Conservation (phyloP, 1,140 invertebrate species). For the Zaprionus kolodkinae region DNA sequence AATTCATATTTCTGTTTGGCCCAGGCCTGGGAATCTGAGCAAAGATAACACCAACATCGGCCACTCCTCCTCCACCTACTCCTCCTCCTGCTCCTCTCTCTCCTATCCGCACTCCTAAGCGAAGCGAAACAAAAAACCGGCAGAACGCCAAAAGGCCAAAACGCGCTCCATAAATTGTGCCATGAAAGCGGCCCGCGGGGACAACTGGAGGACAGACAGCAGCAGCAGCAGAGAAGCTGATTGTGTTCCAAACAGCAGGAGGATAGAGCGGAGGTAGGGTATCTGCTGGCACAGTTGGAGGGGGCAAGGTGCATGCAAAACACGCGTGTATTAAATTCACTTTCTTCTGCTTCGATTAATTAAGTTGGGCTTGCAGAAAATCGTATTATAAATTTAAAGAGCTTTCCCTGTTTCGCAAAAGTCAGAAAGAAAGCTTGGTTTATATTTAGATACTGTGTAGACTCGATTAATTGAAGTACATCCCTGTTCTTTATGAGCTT, state of each 20-base stretch:
- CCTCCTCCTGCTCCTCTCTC: too few relatives aligned
- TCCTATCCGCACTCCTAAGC: conserved; percentile 30
- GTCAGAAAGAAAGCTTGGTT: too few relatives aligned
- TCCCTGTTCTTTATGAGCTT: too few relatives aligned
- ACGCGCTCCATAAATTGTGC: conserved; percentile 69
- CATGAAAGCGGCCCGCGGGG: conserved; percentile 54
- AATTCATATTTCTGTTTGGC: conserved; percentile 65
- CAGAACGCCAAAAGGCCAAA: conserved; percentile 67
- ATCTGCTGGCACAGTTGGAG: neutral
- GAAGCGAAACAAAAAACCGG: conserved; percentile 46
- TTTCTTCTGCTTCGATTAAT: neutral
- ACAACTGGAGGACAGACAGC: conserved; percentile 1
- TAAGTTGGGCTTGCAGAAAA: too few relatives aligned
- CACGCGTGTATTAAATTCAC: too few relatives aligned
- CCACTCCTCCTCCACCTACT: too few relatives aligned
- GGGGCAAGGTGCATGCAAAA: too few relatives aligned
- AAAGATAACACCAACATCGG: conserved; percentile 31
- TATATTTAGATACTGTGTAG: too few relatives aligned
- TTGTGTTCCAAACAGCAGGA: neutral
- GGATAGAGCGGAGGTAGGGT: neutral
- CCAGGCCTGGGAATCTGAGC: conserved; percentile 41
- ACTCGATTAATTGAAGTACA: too few relatives aligned
- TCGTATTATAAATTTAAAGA: too few relatives aligned
- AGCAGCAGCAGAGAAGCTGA: neutral
- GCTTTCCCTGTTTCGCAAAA: too few relatives aligned